Evolutionary conservation across 92 coral and sea anemone species (phyloP).

Genomic region (Phenganax subtilis): DNA sequence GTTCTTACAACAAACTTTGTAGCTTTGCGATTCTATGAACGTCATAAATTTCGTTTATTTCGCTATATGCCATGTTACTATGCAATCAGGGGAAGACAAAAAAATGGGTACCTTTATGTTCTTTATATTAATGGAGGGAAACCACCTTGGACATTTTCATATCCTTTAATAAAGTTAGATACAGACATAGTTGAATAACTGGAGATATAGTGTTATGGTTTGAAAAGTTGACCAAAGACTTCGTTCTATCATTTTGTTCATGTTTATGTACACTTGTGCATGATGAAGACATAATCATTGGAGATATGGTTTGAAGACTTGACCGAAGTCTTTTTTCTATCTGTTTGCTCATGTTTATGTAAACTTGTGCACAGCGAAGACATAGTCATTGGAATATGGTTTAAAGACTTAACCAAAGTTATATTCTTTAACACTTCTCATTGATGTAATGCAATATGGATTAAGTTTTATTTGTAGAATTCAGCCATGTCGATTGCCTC

Average conservation of each 20-base stretch:
- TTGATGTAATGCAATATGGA: conserved; percentile 37
- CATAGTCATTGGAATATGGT: not conserved
- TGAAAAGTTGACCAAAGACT: too few species aligned
- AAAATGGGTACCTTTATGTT: conserved; percentile 86
- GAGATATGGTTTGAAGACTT: too few species aligned
- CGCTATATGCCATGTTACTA: conserved; percentile 89
- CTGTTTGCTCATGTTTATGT: too few species aligned
- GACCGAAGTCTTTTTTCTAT: too few species aligned
- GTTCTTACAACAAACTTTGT: conserved; percentile 82
- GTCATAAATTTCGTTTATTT: conserved; percentile 65
- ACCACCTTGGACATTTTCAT: conserved; percentile 96
- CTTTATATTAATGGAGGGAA: conserved; percentile 94
- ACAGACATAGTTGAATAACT: not conserved
- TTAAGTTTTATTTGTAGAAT: conserved; percentile 28
- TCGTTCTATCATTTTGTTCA: too few species aligned
- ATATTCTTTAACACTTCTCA: conserved; percentile 14
- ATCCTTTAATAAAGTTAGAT: conserved; percentile 60
- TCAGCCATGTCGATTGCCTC: conserved; percentile 35
- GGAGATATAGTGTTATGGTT: too few species aligned
- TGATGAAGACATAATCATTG: too few species aligned
- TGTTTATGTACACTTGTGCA: too few species aligned
- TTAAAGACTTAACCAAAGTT: not conserved
- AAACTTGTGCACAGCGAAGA: too few species aligned
- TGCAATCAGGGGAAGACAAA: conserved; percentile 79
- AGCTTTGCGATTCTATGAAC: conserved; percentile 90